phyloP scores from a whole-genome alignment of 2,888 invertebrate genomes.

The Parapristionchus giblindavisi region DNA sequence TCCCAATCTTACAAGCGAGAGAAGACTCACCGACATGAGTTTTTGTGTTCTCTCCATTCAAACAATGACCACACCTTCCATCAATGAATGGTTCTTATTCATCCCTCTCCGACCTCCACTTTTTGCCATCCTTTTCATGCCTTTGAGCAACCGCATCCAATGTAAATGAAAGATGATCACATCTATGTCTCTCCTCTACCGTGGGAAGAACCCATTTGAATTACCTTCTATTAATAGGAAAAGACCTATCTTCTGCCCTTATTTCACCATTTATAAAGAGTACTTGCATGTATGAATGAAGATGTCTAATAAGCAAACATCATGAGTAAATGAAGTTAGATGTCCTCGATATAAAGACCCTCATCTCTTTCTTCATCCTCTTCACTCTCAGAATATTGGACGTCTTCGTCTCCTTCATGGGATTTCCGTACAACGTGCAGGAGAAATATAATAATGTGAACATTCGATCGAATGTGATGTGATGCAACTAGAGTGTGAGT shows the following conservation, averaged over 20 bases:
- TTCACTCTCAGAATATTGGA: too few species aligned
- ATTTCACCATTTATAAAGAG: constrained; percentile 17
- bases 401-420: too few species aligned
- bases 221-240: constrained; percentile 27
- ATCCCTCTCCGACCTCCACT: constrained; percentile 23
- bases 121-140: neutral
- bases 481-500: too few species aligned
- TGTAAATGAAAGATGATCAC: constrained; percentile 3
- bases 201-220: constrained; percentile 6
- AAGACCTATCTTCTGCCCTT: too few species aligned
- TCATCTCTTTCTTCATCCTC: neutral
- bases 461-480: too few species aligned
- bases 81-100: neutral
- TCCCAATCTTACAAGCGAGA: too few species aligned
- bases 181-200: neutral
- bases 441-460: too few species aligned
- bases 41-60: neutral
- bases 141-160: neutral
- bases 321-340: neutral
- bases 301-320: neutral
- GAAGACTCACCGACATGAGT: too few species aligned
- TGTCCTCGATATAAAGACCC: too few species aligned
- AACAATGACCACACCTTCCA: neutral
- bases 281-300: neutral
- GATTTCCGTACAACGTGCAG: too few species aligned